Evolutionary conservation across 2,888 invertebrate species (phyloP).

Genomic region (Dolichomitus sp.): DNA sequence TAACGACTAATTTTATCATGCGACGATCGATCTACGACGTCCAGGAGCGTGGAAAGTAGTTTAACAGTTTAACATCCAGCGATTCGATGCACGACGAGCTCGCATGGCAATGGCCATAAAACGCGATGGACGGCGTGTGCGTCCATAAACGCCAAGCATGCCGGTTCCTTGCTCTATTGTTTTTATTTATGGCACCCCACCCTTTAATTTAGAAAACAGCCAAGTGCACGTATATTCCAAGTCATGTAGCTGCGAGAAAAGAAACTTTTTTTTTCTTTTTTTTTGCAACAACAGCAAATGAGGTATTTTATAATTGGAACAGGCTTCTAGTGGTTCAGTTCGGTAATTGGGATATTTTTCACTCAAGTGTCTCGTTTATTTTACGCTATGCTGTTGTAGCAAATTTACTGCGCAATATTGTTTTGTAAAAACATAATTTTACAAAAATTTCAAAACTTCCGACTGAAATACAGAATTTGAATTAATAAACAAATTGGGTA

Average conservation of each 20-base stretch:
- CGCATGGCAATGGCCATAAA: slow-evolving; percentile 29
- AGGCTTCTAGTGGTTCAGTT: not conserved
- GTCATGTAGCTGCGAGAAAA: not conserved
- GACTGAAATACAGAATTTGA: too few relatives aligned
- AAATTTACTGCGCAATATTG: not conserved
- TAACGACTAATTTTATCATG: slow-evolving; percentile 53
- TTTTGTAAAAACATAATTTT: not conserved
- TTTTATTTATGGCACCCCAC: slow-evolving; percentile 10
- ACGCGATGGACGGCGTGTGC: not conserved
- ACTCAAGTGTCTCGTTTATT: not conserved
- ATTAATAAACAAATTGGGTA: too few relatives aligned
- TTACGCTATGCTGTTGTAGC: not conserved
- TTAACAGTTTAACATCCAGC: not conserved
- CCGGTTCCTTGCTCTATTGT: slow-evolving; percentile 1
- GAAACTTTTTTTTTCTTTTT: not conserved
- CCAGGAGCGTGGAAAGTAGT: slow-evolving; percentile 40
- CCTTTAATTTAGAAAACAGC: not conserved
- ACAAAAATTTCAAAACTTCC: too few relatives aligned
- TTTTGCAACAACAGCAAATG: not conserved
- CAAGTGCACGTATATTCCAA: not conserved
- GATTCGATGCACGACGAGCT: slow-evolving; percentile 2
- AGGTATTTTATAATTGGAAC: slow-evolving; percentile 4
- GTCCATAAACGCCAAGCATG: not conserved
- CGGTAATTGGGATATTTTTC: not conserved
- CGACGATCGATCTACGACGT: slow-evolving; percentile 42